A percentile compares a stretch with the other conserved stretches of the same genome.
phyloP scores from a whole-genome alignment of 1,140 invertebrate genomes.

The Euwallacea fornicatus region DNA sequence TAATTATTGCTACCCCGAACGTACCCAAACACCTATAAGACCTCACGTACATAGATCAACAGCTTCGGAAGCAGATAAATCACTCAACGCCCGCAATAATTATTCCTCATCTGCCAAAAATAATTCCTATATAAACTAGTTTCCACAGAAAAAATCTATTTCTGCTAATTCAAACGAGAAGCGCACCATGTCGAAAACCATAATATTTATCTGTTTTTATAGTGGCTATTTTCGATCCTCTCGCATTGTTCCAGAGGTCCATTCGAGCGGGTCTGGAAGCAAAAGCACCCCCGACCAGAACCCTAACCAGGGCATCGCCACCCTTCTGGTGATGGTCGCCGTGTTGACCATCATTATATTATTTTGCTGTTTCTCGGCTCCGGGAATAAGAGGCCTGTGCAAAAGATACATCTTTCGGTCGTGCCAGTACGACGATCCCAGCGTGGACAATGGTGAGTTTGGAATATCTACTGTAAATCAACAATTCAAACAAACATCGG shows the following conservation, averaged over 20 bases:
- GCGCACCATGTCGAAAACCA: constrained; percentile 4
- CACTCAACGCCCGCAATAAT: constrained; percentile 4
- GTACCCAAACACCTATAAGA: background rate
- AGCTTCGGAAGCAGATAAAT: constrained; percentile 1
- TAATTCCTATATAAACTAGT: constrained; percentile 8
- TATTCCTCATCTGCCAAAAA: constrained; percentile 13
- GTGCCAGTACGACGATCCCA: constrained; percentile 54
- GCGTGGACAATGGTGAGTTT: constrained; percentile 44
- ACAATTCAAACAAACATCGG: too few species aligned
- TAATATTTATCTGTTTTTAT: constrained; percentile 10
- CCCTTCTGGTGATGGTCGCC: constrained; percentile 61
- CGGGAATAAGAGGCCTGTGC: constrained; percentile 58
- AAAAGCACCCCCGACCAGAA: constrained; percentile 31
- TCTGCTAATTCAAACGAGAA: background rate
- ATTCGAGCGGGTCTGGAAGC: background rate
- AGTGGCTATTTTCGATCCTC: background rate
- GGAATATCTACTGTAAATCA: too few species aligned
- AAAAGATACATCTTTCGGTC: constrained; percentile 53
- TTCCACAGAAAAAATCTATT: constrained; percentile 15
- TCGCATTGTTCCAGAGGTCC: constrained; percentile 24
- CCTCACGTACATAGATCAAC: constrained; percentile 1
- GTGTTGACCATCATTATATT: constrained; percentile 62
- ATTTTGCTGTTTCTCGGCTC: constrained; percentile 64
- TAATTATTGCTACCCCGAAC: background rate
- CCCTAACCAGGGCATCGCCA: constrained; percentile 56